Evolutionary conservation across 2,113 vertebrate genomes (phyloP).

Genomic region (Stictonetta naevosa): DNA sequence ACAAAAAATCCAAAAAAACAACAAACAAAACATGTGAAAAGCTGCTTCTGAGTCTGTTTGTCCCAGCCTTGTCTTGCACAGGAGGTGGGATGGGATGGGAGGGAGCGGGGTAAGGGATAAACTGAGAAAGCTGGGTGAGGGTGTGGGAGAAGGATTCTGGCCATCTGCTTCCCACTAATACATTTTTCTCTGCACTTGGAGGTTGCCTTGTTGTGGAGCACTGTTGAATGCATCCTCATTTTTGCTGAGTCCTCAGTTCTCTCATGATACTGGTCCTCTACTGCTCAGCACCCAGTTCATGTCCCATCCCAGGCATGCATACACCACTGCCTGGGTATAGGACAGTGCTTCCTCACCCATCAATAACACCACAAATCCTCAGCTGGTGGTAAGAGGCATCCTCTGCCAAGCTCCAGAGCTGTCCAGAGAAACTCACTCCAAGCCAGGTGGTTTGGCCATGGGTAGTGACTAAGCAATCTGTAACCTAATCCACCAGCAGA

Average conservation of each 20-base stretch:
- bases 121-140: not conserved
- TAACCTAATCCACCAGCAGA: constrained; percentile 49
- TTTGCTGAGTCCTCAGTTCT: not conserved
- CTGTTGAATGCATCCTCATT: not conserved
- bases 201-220: not conserved
- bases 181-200: not conserved
- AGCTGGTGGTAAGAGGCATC: not conserved
- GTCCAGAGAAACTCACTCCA: not conserved
- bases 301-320: not conserved
- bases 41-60: constrained; percentile 26
- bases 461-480: constrained; percentile 54
- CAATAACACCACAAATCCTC: not conserved
- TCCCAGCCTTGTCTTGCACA: not conserved
- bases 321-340: not conserved
- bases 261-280: not conserved
- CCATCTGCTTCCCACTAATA: not conserved
- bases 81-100: not conserved
- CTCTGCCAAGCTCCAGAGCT: not conserved
- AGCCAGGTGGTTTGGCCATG: not conserved
- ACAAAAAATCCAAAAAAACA: constrained; percentile 42
- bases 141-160: not conserved
- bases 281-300: fast-evolving
- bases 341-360: not conserved
- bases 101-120: not conserved
- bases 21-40: constrained; percentile 40